A percentile compares a stretch with the other conserved stretches of the same genome.
These are phyloP conservation scores for Turritopsis dohrnii DNA, from an alignment of 30 jellyfish, hydroid and myxozoan genomes.

Conservation along the genomic window DNA sequence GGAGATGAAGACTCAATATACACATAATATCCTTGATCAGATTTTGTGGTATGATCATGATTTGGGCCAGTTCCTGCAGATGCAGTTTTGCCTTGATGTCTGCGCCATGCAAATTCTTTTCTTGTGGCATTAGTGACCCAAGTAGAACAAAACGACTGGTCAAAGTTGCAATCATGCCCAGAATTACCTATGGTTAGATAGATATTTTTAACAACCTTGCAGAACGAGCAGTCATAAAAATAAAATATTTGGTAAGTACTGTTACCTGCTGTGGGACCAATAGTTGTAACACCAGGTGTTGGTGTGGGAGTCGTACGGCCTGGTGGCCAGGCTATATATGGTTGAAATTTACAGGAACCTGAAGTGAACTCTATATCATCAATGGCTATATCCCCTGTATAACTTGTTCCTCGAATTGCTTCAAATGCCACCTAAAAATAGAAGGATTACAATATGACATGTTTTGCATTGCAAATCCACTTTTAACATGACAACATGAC, in stretches of 20 bases:
- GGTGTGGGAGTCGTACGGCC: constrained; percentile 93
- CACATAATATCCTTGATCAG: constrained; percentile 77
- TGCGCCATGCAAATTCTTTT: constrained; percentile 52
- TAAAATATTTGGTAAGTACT: neutral
- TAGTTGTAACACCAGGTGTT: constrained; percentile 68
- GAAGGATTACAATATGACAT: neutral
- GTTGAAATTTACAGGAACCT: constrained; percentile 78
- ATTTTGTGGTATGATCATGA: constrained; percentile 77
- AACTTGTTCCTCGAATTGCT: constrained; percentile 85
- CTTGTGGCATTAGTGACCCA: constrained; percentile 60
- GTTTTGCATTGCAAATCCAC: neutral
- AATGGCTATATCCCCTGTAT: constrained; percentile 80
- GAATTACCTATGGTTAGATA: constrained; percentile 51
- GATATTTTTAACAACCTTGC: neutral
- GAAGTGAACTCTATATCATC: constrained; percentile 88
- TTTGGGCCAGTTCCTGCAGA: constrained; percentile 94
- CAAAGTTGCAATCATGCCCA: constrained; percentile 93
- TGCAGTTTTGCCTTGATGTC: constrained; percentile 85
- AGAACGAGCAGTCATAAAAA: neutral
- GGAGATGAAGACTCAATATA: constrained; percentile 93
- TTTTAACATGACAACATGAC: neutral
- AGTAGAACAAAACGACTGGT: constrained; percentile 58
- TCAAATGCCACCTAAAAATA: constrained; percentile 66
- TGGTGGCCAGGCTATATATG: constrained; percentile 82
- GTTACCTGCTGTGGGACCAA: constrained; percentile 98